Evolutionary conservation across 2,113 vertebrate genomes (phyloP).

Genomic region (Mesoclemmys tuberculata): DNA sequence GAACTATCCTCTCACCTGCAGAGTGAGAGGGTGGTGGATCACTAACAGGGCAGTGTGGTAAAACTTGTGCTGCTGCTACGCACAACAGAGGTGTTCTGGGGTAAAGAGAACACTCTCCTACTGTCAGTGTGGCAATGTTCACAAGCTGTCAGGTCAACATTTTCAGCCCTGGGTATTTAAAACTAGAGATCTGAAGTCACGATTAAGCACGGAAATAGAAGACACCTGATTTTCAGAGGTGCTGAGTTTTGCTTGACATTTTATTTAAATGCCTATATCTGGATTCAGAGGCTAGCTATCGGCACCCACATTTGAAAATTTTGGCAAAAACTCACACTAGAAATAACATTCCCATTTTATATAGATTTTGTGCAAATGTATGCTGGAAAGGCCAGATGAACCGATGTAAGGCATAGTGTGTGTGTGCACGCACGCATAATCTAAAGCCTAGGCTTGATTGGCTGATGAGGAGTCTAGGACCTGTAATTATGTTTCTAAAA

Average conservation of each 20-base stretch:
- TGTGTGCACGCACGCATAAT: neutral
- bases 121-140: neutral
- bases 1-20: neutral
- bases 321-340: neutral
- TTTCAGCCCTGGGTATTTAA: neutral
- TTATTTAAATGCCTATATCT: neutral
- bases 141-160: neutral
- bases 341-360: neutral
- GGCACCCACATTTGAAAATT: neutral
- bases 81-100: neutral
- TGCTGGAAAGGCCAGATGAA: neutral
- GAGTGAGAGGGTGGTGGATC: neutral
- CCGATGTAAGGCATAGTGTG: neutral
- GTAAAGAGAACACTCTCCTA: fast-evolving
- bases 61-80: neutral
- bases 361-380: neutral
- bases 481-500: fast-evolving
- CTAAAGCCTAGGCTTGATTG: fast-evolving
- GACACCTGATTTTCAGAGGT: neutral
- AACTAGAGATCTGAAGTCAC: neutral
- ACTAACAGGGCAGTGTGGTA: neutral
- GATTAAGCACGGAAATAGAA: neutral
- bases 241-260: neutral
- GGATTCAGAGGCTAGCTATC: neutral
- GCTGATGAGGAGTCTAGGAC: neutral